Conservation (phyloP, 1,140 invertebrate species). For the Cotesia glomerata region DNA sequence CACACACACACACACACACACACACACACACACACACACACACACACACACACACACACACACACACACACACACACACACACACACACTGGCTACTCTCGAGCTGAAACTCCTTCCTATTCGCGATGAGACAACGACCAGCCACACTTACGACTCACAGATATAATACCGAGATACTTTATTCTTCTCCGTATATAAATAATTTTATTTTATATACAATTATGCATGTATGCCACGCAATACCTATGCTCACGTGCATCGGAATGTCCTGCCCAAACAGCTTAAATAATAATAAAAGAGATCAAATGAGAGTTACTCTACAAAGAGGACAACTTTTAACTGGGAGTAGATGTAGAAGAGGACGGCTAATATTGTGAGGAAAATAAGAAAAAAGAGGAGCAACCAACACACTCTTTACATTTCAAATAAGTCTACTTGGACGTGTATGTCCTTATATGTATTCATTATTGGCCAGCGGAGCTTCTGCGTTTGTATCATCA, state of each 20-base stretch:
- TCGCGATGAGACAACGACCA: too few relatives aligned
- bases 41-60: slow-evolving; percentile 16
- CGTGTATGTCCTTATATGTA: slow-evolving; percentile 55
- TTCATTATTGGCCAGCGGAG: slow-evolving; percentile 55
- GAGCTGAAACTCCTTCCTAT: too few relatives aligned
- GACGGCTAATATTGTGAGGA: background rate
- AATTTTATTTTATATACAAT: slow-evolving; percentile 53
- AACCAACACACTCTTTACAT: slow-evolving; percentile 51
- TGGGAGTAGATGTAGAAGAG: too few relatives aligned
- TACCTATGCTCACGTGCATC: slow-evolving; percentile 34
- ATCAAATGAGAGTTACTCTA: too few relatives aligned
- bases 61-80: slow-evolving; percentile 11
- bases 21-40: slow-evolving; percentile 16
- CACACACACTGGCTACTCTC: background rate
- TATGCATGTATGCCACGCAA: slow-evolving; percentile 52
- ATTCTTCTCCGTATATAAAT: slow-evolving; percentile 41
- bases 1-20: slow-evolving; percentile 17
- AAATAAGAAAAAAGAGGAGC: background rate
- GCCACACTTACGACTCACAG: too few relatives aligned
- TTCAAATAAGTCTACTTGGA: slow-evolving; percentile 56
- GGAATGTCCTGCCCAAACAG: too few relatives aligned
- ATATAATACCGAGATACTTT: too few relatives aligned
- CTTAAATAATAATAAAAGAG: too few relatives aligned
- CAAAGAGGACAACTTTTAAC: too few relatives aligned
- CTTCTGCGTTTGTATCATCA: background rate